A percentile compares a stretch with the other conserved stretches of the same genome.
phyloP scores from a whole-genome alignment of 2,113 vertebrate genomes.

The Entomyzon cyanotis region DNA sequence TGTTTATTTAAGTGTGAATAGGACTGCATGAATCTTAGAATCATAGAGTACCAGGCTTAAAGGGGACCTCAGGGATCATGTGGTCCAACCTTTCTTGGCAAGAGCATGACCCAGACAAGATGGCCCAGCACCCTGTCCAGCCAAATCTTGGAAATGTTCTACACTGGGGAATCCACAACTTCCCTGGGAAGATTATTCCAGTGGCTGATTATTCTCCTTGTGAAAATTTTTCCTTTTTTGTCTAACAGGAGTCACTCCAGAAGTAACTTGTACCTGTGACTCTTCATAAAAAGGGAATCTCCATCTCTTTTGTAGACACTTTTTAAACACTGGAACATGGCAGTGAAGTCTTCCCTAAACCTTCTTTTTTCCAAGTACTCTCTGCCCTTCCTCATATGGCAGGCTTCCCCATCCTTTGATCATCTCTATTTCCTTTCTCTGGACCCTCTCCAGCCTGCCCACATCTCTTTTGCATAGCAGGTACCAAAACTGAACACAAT shows the following conservation, averaged over 20 bases:
- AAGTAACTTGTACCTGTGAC: not conserved
- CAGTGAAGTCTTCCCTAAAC: not conserved
- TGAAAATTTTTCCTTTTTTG: not conserved
- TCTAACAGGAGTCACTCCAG: not conserved
- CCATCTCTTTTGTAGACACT: not conserved
- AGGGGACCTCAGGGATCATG: not conserved
- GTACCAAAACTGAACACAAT: not conserved
- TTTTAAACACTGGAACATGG: not conserved
- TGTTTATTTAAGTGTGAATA: constrained; percentile 15
- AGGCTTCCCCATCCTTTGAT: not conserved
- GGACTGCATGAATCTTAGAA: not conserved
- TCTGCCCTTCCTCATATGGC: not conserved
- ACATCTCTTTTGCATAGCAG: not conserved
- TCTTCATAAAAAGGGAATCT: not conserved
- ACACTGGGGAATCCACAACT: not conserved
- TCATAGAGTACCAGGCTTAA: not conserved
- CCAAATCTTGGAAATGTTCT: not conserved
- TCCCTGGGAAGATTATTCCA: not conserved
- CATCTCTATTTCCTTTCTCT: not conserved
- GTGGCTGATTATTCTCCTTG: not conserved
- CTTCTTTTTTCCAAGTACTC: not conserved
- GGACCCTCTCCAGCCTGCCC: not conserved
- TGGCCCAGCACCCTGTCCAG: not conserved
- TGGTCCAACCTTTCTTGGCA: not conserved
- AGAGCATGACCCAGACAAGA: not conserved